Evolutionary conservation across 2,888 invertebrate species (phyloP).

Genomic region (Mamestra brassicae): DNA sequence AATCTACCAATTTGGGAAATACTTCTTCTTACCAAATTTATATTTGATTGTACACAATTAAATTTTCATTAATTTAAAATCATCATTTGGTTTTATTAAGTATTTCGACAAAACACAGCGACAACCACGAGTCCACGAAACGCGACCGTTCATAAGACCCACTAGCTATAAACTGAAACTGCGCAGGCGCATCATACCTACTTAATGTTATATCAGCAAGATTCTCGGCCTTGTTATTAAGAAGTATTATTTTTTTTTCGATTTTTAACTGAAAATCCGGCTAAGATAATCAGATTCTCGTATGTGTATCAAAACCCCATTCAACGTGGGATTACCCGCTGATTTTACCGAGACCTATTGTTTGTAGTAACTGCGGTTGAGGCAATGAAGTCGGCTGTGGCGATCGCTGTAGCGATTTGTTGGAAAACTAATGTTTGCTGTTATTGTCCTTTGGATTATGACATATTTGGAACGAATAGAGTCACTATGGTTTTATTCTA

Average conservation of each 20-base stretch:
- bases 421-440: background rate
- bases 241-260: slow-evolving; percentile 40
- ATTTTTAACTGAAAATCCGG: slow-evolving; percentile 42
- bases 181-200: slow-evolving; percentile 35
- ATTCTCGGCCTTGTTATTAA: slow-evolving; percentile 43
- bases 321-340: slow-evolving; percentile 54
- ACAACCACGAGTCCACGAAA: background rate
- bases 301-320: slow-evolving; percentile 35
- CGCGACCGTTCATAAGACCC: slow-evolving; percentile 29
- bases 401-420: background rate
- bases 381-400: slow-evolving; percentile 30
- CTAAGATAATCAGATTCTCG: slow-evolving; percentile 8
- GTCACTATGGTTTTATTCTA: background rate
- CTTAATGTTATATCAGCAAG: slow-evolving; percentile 41
- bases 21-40: background rate
- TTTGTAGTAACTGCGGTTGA: slow-evolving; percentile 14
- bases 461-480: too few species aligned
- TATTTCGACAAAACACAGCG: background rate
- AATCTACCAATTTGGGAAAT: background rate
- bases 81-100: background rate
- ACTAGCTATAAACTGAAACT: slow-evolving; percentile 44
- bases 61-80: slow-evolving; percentile 6
- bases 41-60: slow-evolving; percentile 7
- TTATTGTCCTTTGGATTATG: too few species aligned
- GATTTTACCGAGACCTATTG: slow-evolving; percentile 25